These are phyloP conservation scores for Cassiopea andromeda DNA, from an alignment of 30 jellyfish, hydroid and myxozoan species.

Conservation along the genomic window DNA sequence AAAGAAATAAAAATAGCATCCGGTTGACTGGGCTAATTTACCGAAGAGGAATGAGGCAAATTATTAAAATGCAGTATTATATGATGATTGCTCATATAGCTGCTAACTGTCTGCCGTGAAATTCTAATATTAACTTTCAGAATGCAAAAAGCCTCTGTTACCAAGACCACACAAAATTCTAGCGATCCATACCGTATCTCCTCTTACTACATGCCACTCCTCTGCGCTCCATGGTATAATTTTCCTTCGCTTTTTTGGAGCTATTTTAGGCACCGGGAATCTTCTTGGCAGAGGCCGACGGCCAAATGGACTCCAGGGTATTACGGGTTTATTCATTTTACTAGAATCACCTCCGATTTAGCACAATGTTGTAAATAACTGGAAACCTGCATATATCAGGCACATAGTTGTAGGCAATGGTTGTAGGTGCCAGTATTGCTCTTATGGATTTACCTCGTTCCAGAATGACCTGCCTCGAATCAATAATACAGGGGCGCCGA, in stretches of 20 bases:
- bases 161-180: too few relatives aligned
- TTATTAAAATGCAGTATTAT: too few relatives aligned
- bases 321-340: slow-evolving; percentile 38
- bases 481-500: too few relatives aligned
- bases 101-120: neutral
- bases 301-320: slow-evolving; percentile 70
- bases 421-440: neutral
- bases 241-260: slow-evolving; percentile 45
- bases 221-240: slow-evolving; percentile 46
- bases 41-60: too few relatives aligned
- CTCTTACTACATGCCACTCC: slow-evolving; percentile 84
- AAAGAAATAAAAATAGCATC: too few relatives aligned
- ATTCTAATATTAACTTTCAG: neutral
- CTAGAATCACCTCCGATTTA: too few relatives aligned
- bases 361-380: too few relatives aligned
- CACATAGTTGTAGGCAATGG: too few relatives aligned
- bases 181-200: slow-evolving; percentile 60
- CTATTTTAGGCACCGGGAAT: slow-evolving; percentile 49
- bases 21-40: too few relatives aligned
- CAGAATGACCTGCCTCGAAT: neutral
- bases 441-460: neutral
- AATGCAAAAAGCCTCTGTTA: neutral
- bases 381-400: too few relatives aligned
- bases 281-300: slow-evolving; percentile 53
- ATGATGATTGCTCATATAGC: too few relatives aligned